A percentile compares a stretch with the other conserved stretches of the same genome.
phyloP scores from a whole-genome alignment of 2,888 invertebrate species.

The Melanchra persicariae region DNA sequence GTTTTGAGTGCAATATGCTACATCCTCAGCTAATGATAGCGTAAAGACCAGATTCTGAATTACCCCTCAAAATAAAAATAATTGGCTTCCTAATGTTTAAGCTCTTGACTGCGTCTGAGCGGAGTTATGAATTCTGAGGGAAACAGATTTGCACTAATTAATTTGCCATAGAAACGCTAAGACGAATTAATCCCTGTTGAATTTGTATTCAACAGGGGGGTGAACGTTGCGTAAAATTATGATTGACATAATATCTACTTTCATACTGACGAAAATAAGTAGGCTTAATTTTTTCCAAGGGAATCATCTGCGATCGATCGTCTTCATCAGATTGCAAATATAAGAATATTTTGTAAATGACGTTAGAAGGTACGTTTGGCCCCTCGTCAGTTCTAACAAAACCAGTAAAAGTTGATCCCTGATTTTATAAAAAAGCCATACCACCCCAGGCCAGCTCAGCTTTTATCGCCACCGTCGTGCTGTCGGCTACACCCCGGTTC shows the following conservation, averaged over 20 bases:
- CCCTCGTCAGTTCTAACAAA: neutral
- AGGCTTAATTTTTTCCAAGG: no score
- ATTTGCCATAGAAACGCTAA: neutral
- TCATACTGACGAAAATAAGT: neutral
- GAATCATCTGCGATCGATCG: neutral
- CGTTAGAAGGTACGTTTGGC: neutral
- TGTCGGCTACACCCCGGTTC: neutral
- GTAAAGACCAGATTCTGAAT: neutral
- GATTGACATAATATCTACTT: neutral
- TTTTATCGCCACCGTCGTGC: no score
- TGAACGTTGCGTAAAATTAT: neutral
- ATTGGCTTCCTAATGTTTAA: neutral
- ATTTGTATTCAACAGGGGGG: no score
- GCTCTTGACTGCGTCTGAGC: neutral
- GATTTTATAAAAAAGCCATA: neutral
- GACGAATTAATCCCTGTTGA: neutral
- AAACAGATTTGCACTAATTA: neutral
- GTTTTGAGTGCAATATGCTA: neutral
- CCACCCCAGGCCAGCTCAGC: neutral
- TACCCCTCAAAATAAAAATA: neutral
- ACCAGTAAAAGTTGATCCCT: neutral
- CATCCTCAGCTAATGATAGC: neutral
- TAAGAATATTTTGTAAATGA: neutral
- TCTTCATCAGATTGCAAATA: neutral
- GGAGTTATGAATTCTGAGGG: neutral